A percentile compares a stretch with the other conserved stretches of the same genome.
phyloP scores from a whole-genome alignment of 2,113 vertebrate species.

The Delphinapterus leucas region DNA sequence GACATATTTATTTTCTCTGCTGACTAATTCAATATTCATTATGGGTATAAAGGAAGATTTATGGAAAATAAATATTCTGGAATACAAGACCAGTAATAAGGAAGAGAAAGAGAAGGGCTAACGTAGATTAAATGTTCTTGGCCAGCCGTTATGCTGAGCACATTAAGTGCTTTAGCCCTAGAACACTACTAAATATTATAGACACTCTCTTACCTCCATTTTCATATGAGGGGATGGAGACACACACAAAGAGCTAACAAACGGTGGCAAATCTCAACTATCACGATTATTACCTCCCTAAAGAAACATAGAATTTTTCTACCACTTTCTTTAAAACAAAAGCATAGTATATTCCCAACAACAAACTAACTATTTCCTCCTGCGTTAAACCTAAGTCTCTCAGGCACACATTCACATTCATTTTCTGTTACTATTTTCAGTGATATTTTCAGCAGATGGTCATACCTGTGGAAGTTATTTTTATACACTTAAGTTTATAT shows the following conservation, averaged over 20 bases:
- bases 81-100: not conserved
- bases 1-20: conserved; percentile 67
- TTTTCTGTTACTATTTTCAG: not conserved
- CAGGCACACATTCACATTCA: not conserved
- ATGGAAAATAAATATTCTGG: conserved; percentile 50
- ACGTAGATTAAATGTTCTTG: not conserved
- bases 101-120: not conserved
- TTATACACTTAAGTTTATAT: not conserved
- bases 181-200: not conserved
- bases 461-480: not conserved
- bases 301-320: not conserved
- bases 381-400: not conserved
- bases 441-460: not conserved
- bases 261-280: not conserved
- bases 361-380: not conserved
- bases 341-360: not conserved
- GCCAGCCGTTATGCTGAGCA: not conserved
- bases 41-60: conserved; percentile 29
- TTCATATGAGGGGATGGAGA: not conserved
- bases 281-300: not conserved
- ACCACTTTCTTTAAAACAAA: not conserved
- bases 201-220: not conserved
- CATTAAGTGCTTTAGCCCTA: not conserved
- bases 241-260: not conserved
- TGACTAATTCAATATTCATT: conserved; percentile 55